Evolutionary conservation across 2,888 invertebrate genomes (phyloP).

Genomic region (Timema podura): DNA sequence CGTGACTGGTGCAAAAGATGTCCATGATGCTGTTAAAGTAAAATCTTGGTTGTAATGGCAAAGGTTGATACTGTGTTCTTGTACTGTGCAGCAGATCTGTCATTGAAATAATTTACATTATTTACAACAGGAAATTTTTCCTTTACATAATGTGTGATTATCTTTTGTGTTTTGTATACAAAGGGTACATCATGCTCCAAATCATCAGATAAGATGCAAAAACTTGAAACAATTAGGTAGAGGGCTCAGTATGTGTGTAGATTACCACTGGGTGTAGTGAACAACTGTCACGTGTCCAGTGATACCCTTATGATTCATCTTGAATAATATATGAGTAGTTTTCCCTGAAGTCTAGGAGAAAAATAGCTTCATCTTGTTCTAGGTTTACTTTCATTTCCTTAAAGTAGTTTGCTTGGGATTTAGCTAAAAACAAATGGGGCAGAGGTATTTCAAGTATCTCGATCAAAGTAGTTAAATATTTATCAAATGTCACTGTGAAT

Average conservation of each 20-base stretch:
- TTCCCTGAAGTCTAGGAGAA: constrained; percentile 14
- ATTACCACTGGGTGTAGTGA: constrained; percentile 9
- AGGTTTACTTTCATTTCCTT: constrained; percentile 4
- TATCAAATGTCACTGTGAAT: constrained; percentile 10
- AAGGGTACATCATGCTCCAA: constrained; percentile 12
- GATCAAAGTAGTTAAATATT: constrained; percentile 9
- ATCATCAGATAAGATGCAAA: constrained; percentile 14
- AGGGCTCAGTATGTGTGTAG: not conserved
- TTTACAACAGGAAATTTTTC: not conserved
- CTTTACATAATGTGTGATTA: constrained; percentile 8
- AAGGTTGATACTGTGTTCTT: constrained; percentile 8
- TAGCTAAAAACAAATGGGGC: constrained; percentile 8
- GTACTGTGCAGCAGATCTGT: constrained; percentile 8
- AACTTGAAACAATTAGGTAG: constrained; percentile 4
- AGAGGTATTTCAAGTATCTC: constrained; percentile 3
- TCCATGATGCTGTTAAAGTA: constrained; percentile 10
- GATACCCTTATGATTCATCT: constrained; percentile 10
- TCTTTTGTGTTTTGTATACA: constrained; percentile 10
- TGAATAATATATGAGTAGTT: constrained; percentile 9
- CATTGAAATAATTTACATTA: constrained; percentile 10
- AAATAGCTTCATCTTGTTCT: not conserved
- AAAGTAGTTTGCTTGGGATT: constrained; percentile 8
- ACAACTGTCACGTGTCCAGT: constrained; percentile 9
- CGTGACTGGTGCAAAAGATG: constrained; percentile 2
- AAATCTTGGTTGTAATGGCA: constrained; percentile 8